Evolutionary conservation across 2,113 vertebrate species (phyloP).

Genomic region (Petaurus breviceps): DNA sequence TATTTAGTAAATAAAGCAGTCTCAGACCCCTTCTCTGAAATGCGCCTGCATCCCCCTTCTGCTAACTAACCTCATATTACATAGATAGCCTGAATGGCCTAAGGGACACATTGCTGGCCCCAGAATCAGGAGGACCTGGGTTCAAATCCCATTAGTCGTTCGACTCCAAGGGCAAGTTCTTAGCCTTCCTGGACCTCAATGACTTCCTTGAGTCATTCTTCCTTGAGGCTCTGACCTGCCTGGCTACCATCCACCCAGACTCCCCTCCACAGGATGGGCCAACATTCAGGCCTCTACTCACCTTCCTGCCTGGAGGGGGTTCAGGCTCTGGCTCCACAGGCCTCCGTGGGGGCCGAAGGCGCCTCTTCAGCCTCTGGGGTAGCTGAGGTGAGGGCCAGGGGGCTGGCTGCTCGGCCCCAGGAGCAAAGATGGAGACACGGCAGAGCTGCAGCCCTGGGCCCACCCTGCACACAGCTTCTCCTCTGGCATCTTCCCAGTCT

Average conservation of each 20-base stretch:
- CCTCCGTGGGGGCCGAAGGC: not conserved
- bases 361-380: conserved; percentile 47
- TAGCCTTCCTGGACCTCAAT: not conserved
- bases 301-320: conserved; percentile 50
- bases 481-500: conserved; percentile 6
- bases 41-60: not conserved
- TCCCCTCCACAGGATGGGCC: not conserved
- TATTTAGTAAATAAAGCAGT: not conserved
- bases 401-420: conserved; percentile 40
- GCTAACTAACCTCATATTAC: not conserved
- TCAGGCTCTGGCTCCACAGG: not conserved
- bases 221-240: no score
- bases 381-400: conserved; percentile 34
- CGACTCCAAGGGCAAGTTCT: no score
- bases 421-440: conserved; percentile 68
- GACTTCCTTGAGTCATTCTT: not conserved
- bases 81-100: not conserved
- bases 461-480: not conserved
- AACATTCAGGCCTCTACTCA: conserved; percentile 27
- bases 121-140: not conserved
- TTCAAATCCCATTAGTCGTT: not conserved
- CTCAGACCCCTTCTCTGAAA: not conserved
- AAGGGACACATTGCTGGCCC: not conserved
- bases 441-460: not conserved
- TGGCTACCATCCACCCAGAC: no score